These are phyloP conservation scores for Alcis repandata DNA, from an alignment of 2,888 invertebrate species.

Conservation along the genomic window DNA sequence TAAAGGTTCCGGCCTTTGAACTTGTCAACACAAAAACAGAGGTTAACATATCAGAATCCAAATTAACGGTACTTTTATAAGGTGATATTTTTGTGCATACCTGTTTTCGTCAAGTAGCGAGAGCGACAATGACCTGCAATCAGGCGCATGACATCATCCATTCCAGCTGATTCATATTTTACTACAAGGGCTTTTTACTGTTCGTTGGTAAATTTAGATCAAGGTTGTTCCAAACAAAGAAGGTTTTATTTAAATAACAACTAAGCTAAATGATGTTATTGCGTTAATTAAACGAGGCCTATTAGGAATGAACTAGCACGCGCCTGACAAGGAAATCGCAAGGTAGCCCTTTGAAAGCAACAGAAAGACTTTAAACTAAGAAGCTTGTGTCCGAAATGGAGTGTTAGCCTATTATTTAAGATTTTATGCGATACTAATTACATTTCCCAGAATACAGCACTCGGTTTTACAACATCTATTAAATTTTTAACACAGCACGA, in stretches of 20 bases:
- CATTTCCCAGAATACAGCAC: slow-evolving; percentile 9
- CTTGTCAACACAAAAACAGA: slow-evolving; percentile 12
- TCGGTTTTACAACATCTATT: slow-evolving; percentile 24
- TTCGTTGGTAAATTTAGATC: slow-evolving; percentile 39
- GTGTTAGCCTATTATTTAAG: neutral
- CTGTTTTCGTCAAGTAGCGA: slow-evolving; percentile 47
- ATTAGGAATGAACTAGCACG: slow-evolving; percentile 16
- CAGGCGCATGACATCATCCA: slow-evolving; percentile 44
- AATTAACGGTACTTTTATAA: slow-evolving; percentile 22
- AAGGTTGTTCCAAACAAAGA: slow-evolving; percentile 45
- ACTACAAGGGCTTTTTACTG: slow-evolving; percentile 40
- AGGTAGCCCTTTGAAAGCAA: neutral
- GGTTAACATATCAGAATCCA: slow-evolving; percentile 13
- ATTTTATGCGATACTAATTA: slow-evolving; percentile 18
- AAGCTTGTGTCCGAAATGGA: neutral
- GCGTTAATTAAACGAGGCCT: slow-evolving; percentile 39
- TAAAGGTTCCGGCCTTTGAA: no score
- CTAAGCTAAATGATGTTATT: slow-evolving; percentile 30
- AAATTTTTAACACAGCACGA: slow-evolving; percentile 19
- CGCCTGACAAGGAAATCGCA: slow-evolving; percentile 11
- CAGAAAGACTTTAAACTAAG: neutral
- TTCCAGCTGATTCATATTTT: slow-evolving; percentile 46
- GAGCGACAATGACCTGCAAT: slow-evolving; percentile 49
- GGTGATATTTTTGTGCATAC: slow-evolving; percentile 28
- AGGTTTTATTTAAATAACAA: slow-evolving; percentile 33